These are phyloP conservation scores for Eucidaris tribuloides DNA, from an alignment of 35 echinoderm and acorn worm genomes.

Conservation along the genomic window DNA sequence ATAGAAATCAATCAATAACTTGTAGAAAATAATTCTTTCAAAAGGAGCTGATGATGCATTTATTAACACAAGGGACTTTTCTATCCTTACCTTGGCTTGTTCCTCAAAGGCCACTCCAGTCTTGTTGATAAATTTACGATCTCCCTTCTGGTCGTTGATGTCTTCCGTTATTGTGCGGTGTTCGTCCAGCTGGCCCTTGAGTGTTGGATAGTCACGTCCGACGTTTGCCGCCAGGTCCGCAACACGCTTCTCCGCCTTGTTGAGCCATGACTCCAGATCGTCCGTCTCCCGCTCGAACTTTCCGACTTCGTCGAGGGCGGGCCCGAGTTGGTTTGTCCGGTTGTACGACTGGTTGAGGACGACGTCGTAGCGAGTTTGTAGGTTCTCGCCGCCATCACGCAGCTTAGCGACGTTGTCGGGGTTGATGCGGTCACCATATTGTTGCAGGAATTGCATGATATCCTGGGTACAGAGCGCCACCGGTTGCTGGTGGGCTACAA, in stretches of 20 bases:
- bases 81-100: conserved; percentile 55
- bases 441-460: conserved; percentile 58
- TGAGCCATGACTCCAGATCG: conserved; percentile 58
- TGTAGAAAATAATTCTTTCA: too few relatives aligned
- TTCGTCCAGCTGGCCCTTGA: conserved; percentile 73
- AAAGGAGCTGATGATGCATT: too few relatives aligned
- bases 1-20: too few relatives aligned
- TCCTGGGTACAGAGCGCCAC: conserved; percentile 66
- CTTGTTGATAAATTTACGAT: conserved; percentile 94
- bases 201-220: conserved; percentile 60
- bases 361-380: conserved; percentile 72
- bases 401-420: conserved; percentile 57
- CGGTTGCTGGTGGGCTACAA: conserved; percentile 68
- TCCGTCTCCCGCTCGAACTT: conserved; percentile 73
- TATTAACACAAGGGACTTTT: too few relatives aligned
- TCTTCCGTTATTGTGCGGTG: conserved; percentile 72
- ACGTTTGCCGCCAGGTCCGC: conserved; percentile 42
- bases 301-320: conserved; percentile 66
- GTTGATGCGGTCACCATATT: conserved; percentile 68
- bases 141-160: conserved; percentile 93
- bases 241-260: conserved; percentile 35
- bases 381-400: conserved; percentile 47
- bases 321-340: conserved; percentile 66
- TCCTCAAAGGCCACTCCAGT: conserved; percentile 70
- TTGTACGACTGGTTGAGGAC: conserved; percentile 82